Base-by-base conservation (phyloP, 1,140 invertebrate genomes). In the Gerris buenoi region DNA sequence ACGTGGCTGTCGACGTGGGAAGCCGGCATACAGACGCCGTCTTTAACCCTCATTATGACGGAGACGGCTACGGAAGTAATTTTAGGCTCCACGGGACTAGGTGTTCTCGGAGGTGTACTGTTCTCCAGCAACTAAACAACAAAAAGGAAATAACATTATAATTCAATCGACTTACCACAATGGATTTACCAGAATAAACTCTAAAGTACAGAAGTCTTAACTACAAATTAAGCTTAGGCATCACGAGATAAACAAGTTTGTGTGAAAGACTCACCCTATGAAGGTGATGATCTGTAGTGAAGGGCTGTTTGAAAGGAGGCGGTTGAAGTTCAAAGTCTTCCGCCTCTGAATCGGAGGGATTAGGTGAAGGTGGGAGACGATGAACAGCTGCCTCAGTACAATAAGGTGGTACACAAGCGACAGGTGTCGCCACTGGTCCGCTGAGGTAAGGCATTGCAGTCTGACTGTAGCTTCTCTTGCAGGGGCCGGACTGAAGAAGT, bases 21-120 rank as follows among this genome's bases (percentile, higher is more conserved):
- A 3, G 22, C 13, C 5, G 81, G 79, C 22, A 82, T 76, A 71
- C 86, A 86, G 85, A 90, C 88, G 78, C 90, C 90, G 75, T 87
- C 89, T 72, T 90, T 89, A 14, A 86, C 89, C 66, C 83, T 83
- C 86, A 90, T 90, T 69, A 92, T 92, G 66, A 93, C 90, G 25
- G 86, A 86, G 1, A 83, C 81, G 1, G 79, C 79, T 68, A 78
- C 71, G 22, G 72, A 71, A 26, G 63, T 77, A 70, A 68, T 76
- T 46, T 46, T 69, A 27, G 74, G 65, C 22, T 77, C 72, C 25
- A 75, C 73, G 5, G 79, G 78, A 69, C 78, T 81, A 1, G 79
- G 76, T 5, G 77, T 76, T 10, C 75, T 69, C 13, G 81, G 79
- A 27, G 82, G 79, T 26, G 79, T 81, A 18, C 75, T 75, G 46